Evolutionary conservation across 2,797 vertebrate genomes (phyloP).

Genomic region (Hypotaenidia okinawae): DNA sequence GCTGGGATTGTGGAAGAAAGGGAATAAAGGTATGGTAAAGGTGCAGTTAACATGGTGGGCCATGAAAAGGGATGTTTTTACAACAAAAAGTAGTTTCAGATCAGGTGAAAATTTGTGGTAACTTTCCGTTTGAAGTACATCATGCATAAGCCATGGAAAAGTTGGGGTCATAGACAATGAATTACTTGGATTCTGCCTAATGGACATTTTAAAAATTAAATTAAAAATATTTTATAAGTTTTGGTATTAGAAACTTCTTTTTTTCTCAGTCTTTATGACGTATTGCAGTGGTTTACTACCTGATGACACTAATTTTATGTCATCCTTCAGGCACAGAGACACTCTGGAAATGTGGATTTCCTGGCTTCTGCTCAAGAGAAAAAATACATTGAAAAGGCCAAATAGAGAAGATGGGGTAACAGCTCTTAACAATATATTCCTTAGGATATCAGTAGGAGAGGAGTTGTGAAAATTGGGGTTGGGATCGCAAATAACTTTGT

Average conservation of each 20-base stretch:
- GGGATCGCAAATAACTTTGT: not conserved
- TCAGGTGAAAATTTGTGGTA: not conserved
- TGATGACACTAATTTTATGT: not conserved
- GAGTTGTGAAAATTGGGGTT: not conserved
- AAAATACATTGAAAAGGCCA: not conserved
- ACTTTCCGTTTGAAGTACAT: not conserved
- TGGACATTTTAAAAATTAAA: not conserved
- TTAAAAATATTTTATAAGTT: not conserved
- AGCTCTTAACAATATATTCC: not conserved
- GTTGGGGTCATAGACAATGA: not conserved
- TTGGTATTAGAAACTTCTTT: not conserved
- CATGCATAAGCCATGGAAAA: not conserved
- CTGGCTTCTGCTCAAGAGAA: not conserved
- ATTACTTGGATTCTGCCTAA: not conserved
- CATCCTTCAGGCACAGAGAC: not conserved
- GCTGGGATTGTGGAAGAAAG: not conserved
- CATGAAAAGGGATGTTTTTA: not conserved
- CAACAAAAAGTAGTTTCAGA: not conserved
- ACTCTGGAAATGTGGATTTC: not conserved
- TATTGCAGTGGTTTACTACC: not conserved
- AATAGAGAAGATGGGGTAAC: not conserved
- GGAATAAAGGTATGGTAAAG: not conserved
- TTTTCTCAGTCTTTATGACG: not conserved
- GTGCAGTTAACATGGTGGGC: not conserved
- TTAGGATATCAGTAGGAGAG: not conserved